Evolutionary conservation across 1,140 invertebrate genomes (phyloP).

Genomic region (Heliconius congener): DNA sequence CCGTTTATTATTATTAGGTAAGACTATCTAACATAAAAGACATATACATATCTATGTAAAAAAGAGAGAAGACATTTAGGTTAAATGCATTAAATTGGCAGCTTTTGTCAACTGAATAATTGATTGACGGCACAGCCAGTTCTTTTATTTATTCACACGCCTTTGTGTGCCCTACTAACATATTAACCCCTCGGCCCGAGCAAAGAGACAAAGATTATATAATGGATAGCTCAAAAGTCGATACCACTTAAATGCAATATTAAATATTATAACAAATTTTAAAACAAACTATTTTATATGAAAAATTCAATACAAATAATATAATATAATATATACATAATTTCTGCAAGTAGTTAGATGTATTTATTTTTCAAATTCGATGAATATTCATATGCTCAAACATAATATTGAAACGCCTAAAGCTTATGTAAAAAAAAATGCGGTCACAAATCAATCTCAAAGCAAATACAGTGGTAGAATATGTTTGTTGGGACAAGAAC

Average conservation of each 20-base stretch:
- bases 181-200: slow-evolving; percentile 14
- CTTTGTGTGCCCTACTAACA: slow-evolving; percentile 27
- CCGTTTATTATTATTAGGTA: not conserved
- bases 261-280: too few relatives aligned
- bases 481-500: slow-evolving; percentile 39
- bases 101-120: slow-evolving; percentile 16
- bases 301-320: not conserved
- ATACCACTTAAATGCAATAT: not conserved
- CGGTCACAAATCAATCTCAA: not conserved
- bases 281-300: too few relatives aligned
- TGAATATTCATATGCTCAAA: not conserved
- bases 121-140: slow-evolving; percentile 13
- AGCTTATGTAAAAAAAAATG: not conserved
- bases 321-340: not conserved
- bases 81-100: slow-evolving; percentile 14
- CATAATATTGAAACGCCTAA: not conserved
- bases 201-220: slow-evolving; percentile 3
- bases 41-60: not conserved
- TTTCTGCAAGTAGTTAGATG: not conserved
- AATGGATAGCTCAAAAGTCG: not conserved
- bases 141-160: slow-evolving; percentile 31
- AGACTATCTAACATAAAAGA: not conserved
- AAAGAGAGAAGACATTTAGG: not conserved
- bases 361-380: not conserved
- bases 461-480: slow-evolving; percentile 13